phyloP scores from a whole-genome alignment of 2,888 invertebrate species.

The Eupithecia subfuscata region DNA sequence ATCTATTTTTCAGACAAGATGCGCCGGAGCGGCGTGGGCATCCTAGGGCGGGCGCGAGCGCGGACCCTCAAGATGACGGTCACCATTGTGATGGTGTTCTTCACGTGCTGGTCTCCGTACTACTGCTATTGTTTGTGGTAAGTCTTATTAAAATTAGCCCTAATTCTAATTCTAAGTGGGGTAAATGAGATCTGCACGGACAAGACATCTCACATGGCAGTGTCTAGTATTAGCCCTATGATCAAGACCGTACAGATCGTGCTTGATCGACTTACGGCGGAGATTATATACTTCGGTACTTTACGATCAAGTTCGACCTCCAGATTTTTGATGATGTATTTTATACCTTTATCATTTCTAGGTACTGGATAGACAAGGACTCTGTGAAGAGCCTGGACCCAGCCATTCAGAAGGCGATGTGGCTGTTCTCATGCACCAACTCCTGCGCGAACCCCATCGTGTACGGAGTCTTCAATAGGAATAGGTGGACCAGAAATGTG shows the following conservation, averaged over 20 bases:
- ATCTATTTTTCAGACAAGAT: constrained; percentile 85
- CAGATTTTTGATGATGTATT: not conserved
- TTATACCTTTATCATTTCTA: constrained; percentile 55
- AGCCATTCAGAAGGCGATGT: constrained; percentile 92
- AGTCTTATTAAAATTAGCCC: no score
- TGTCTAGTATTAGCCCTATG: no score
- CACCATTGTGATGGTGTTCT: constrained; percentile 95
- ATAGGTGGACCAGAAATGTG: constrained; percentile 82
- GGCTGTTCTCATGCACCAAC: constrained; percentile 97
- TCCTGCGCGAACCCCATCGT: constrained; percentile 98
- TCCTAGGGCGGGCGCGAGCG: constrained; percentile 91
- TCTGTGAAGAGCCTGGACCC: constrained; percentile 87
- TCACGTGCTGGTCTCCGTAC: constrained; percentile 98
- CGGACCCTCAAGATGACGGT: constrained; percentile 97
- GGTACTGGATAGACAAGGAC: constrained; percentile 92
- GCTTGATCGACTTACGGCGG: no score
- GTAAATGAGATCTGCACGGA: no score
- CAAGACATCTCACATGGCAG: no score
- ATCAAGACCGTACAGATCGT: not conserved
- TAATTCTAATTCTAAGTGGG: no score
- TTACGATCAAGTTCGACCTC: no score
- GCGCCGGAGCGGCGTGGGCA: constrained; percentile 92
- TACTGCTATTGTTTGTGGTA: constrained; percentile 95
- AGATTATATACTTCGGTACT: no score
- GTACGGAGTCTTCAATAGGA: constrained; percentile 93